Evolutionary conservation across 2,113 vertebrate genomes (phyloP).

Genomic region (Ovibos moschatus): DNA sequence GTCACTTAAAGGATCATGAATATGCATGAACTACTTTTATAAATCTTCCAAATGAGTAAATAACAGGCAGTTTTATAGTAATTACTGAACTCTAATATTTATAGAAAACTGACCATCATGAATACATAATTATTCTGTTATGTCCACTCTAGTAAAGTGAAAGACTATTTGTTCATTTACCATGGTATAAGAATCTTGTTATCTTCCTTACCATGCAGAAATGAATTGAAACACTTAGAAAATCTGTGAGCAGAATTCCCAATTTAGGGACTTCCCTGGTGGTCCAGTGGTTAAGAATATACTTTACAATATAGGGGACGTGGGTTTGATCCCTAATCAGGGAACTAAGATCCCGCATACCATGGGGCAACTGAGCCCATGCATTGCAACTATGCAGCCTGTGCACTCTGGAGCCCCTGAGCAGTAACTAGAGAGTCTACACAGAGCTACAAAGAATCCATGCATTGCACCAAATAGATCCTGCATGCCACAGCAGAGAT

Average conservation of each 20-base stretch:
- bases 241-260: constrained; percentile 51
- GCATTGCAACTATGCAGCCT: background rate
- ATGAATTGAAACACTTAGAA: constrained; percentile 53
- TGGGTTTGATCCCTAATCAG: background rate
- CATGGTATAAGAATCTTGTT: constrained; percentile 55
- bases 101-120: constrained; percentile 70
- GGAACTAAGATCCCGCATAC: background rate
- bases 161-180: constrained; percentile 62
- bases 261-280: background rate
- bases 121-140: constrained; percentile 74
- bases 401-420: background rate
- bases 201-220: constrained; percentile 46
- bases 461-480: background rate
- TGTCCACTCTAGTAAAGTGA: constrained; percentile 62
- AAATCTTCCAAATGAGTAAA: constrained; percentile 58
- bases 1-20: constrained; percentile 40
- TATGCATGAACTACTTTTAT: constrained; percentile 26
- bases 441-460: background rate
- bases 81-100: constrained; percentile 71
- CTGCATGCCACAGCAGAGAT: background rate
- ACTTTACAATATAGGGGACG: background rate
- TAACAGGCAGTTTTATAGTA: constrained; percentile 56
- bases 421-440: background rate
- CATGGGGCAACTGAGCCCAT: background rate
- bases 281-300: background rate